Evolutionary conservation across 2,888 invertebrate species (phyloP).

Genomic region (Loripinus fragilis): DNA sequence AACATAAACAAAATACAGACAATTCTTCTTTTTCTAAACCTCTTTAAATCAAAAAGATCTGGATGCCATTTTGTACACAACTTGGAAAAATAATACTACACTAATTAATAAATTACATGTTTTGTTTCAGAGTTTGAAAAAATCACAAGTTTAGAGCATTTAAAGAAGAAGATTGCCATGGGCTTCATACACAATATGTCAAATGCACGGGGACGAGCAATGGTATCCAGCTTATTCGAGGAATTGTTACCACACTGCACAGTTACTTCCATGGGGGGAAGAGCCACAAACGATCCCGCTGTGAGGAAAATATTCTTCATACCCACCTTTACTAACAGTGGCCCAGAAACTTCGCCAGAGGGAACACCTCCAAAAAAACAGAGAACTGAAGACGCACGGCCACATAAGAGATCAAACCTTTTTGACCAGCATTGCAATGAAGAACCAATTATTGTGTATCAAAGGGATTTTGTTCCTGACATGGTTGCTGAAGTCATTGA

Average conservation of each 20-base stretch:
- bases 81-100: slow-evolving; percentile 30
- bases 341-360: slow-evolving; percentile 36
- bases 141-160: slow-evolving; percentile 19
- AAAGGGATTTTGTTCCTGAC: slow-evolving; percentile 34
- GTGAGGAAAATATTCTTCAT: slow-evolving; percentile 39
- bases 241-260: slow-evolving; percentile 23
- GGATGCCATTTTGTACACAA: too few species aligned
- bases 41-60: too few species aligned
- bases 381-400: slow-evolving; percentile 28
- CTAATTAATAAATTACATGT: slow-evolving; percentile 32
- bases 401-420: slow-evolving; percentile 26
- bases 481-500: slow-evolving; percentile 38
- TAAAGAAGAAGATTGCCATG: slow-evolving; percentile 21
- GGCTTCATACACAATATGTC: slow-evolving; percentile 24
- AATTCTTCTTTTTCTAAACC: too few species aligned
- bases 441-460: too few species aligned
- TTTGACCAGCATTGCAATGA: not conserved
- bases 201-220: slow-evolving; percentile 32
- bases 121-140: slow-evolving; percentile 26
- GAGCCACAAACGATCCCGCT: slow-evolving; percentile 36
- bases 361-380: slow-evolving; percentile 23
- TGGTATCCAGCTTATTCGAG: slow-evolving; percentile 24
- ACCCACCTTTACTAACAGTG: slow-evolving; percentile 26
- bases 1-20: too few species aligned
- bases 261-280: slow-evolving; percentile 37